phyloP scores from a whole-genome alignment of 2,113 vertebrate genomes.

The Mus musculus region GRCm39 chr14:14072501-14073000 shows the following conservation, averaged over 20 bases:
- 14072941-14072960: background rate
- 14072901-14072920: background rate
- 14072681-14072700: background rate
- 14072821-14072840: background rate
- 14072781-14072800: background rate
- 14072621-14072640: background rate
- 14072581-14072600: background rate
- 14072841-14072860: background rate
- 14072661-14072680: background rate
- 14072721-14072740: background rate
- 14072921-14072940: background rate
- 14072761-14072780: constrained; percentile 30
- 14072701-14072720: background rate
- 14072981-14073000: background rate
- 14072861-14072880: background rate
- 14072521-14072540: background rate
- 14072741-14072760: background rate
- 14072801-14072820: constrained; percentile 29
- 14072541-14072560: background rate
- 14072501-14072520: background rate
- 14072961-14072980: background rate
- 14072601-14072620: background rate
- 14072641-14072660: background rate
- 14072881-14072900: background rate
- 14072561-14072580: background rate